Conservation (phyloP, 2,113 vertebrate species). For the Xenus cinereus region DNA sequence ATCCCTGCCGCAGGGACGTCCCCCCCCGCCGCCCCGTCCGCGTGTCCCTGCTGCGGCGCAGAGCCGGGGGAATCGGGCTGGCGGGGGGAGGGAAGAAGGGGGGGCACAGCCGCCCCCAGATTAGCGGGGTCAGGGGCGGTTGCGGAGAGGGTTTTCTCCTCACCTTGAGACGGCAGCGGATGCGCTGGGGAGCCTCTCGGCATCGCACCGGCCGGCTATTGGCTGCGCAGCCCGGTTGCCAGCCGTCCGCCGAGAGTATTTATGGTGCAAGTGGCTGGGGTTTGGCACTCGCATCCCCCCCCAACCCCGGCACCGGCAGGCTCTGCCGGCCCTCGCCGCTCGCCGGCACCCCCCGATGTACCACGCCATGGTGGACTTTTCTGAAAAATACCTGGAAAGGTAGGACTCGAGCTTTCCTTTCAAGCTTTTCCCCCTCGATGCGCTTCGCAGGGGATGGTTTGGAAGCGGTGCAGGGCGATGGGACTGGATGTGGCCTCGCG, state of each 20-base stretch:
- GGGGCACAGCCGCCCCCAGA: not conserved
- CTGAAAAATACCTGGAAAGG: conserved; percentile 88
- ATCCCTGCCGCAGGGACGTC: not conserved
- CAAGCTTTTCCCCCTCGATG: too few relatives aligned
- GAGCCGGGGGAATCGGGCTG: not conserved
- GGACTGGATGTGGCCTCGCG: not conserved
- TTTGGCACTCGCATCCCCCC: not conserved
- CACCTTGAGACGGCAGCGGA: conserved; percentile 12
- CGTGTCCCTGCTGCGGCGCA: not conserved
- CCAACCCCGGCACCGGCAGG: not conserved
- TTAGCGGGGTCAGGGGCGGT: not conserved
- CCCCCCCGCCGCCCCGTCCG: not conserved
- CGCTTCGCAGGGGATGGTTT: not conserved
- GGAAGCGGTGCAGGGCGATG: rapidly evolving
- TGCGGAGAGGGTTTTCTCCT: not conserved
- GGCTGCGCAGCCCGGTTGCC: conserved; percentile 61
- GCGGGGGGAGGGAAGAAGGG: not conserved
- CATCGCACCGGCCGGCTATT: conserved; percentile 62
- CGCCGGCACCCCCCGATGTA: conserved; percentile 46
- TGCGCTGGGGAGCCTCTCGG: not conserved
- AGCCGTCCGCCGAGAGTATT: not conserved
- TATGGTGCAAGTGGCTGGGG: not conserved
- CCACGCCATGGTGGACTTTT: conserved; percentile 84
- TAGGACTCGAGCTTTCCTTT: conserved; percentile 62
- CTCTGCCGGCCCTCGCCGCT: not conserved